Evolutionary conservation across 2,113 vertebrate genomes (phyloP), one percentile per base, ranked within the genome.

Genomic region (Pungitius pungitius): DNA sequence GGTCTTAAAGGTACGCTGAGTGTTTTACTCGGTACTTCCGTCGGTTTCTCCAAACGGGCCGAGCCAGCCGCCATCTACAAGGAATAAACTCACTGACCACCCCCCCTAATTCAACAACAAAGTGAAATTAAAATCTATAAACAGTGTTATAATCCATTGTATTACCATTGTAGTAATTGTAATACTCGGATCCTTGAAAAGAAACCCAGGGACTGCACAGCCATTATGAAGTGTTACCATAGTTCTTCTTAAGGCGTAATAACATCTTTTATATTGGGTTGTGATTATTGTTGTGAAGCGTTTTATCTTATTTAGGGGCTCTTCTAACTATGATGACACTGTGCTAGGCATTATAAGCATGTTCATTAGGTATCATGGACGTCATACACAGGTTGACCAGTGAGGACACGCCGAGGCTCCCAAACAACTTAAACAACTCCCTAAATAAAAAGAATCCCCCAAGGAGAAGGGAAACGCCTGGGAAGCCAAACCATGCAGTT

Each of bases 401-500:
- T 12, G 12, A 42, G 3, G 18, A 52, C 49, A 52, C 13, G n/a
- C 49, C 3, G 42, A 30, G 30, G 30, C 30, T 5, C 30, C 24
- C 24, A 14, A 60, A 35, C 33, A 4, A n/a, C 7, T 35, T 4
- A 35, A 35, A 6, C 33, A 35, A 35, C 33, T 35, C 33, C 6
- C 30, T 58, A n/a, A 35, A 54, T 13, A 20, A 11, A 18, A 2
- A 30, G 10, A 35, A 35, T 6, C 0, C 11, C 17, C 5, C n/a
- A 20, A 56, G 18, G 5, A 22, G 77, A 55, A 20, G 1, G 13
- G 57, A 59, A 22, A 18, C 27, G 51, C 35, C 35, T 39, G 42
- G n/a, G 30, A 30, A 45, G 40, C 26, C 65, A 64, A 39, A 74
- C 66, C 56, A 37, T 69, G 69, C 81, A 66, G 57, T n/a, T 39